Percentiles rank a stretch among this genome's conserved stretches.
Conservation (phyloP, 64 coral and sea anemone species). For the Cladopsammia gracilis region DNA sequence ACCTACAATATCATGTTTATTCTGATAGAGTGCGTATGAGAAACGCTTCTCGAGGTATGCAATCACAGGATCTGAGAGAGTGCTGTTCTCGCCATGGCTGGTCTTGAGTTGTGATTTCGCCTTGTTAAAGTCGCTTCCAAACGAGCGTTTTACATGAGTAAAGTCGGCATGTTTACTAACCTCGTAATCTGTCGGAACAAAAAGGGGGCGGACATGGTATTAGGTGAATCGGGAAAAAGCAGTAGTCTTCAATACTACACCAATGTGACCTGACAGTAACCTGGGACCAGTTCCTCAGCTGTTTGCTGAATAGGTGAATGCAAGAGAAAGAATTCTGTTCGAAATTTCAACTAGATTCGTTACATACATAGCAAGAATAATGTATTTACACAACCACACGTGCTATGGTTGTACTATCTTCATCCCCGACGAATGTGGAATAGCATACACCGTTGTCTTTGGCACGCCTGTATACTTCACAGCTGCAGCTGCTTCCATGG, state of each 20-base stretch:
- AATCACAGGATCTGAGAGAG: neutral
- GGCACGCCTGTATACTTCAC: no score
- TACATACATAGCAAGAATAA: no score
- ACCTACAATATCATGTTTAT: no score
- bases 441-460: no score
- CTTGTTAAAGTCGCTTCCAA: neutral
- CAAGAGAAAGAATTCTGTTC: neutral
- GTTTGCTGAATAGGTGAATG: neutral
- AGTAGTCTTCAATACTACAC: neutral
- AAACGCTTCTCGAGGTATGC: neutral
- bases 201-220: neutral
- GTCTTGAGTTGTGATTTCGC: neutral
- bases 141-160: neutral
- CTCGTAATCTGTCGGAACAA: neutral
- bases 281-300: neutral
- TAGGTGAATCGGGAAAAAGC: neutral
- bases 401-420: no score
- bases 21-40: neutral
- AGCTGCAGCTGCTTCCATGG: no score
- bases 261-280: no score
- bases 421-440: no score
- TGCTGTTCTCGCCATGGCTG: neutral
- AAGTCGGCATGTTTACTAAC: neutral
- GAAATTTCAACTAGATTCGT: neutral
- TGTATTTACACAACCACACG: no score